These are phyloP conservation scores for Spilosoma lubricipeda DNA, from an alignment of 2,888 invertebrate genomes.

Conservation along the genomic window DNA sequence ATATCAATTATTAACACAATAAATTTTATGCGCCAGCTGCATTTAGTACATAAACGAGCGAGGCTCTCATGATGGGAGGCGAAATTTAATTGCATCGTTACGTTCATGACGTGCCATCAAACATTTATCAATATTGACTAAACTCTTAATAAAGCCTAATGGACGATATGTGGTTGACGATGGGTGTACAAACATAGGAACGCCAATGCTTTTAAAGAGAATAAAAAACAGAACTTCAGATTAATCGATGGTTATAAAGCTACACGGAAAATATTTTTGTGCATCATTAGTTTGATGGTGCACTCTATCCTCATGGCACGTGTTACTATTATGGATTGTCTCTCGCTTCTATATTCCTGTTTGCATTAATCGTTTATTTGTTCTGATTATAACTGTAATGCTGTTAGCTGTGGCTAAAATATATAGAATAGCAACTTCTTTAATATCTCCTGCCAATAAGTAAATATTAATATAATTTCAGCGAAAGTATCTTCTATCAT, in stretches of 20 bases:
- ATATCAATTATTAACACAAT: conserved; percentile 60
- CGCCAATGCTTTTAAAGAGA: conserved; percentile 69
- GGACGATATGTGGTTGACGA: conserved; percentile 66
- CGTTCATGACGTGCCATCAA: conserved; percentile 62
- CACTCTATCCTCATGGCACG: conserved; percentile 55
- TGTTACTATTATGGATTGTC: conserved; percentile 51
- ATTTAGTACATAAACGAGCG: conserved; percentile 46
- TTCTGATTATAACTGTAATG: conserved; percentile 9
- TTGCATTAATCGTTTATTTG: conserved; percentile 40
- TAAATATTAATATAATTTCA: not conserved
- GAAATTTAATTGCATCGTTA: conserved; percentile 75
- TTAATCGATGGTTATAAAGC: conserved; percentile 80
- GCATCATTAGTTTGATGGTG: conserved; percentile 77
- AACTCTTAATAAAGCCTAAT: conserved; percentile 81
- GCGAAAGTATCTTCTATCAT: not conserved
- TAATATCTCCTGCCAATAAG: not conserved
- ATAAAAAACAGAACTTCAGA: conserved; percentile 69
- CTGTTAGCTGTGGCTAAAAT: not conserved
- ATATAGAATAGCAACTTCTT: not conserved
- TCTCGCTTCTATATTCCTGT: conserved; percentile 39
- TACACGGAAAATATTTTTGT: conserved; percentile 84
- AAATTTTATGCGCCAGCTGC: conserved; percentile 36
- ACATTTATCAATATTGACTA: conserved; percentile 81
- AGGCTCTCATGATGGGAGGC: conserved; percentile 59
- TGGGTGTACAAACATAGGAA: conserved; percentile 57